Percentiles rank a stretch among this genome's conserved stretches.
Conservation (phyloP, 2,797 vertebrate genomes). For the Anisognathus igniventris region DNA sequence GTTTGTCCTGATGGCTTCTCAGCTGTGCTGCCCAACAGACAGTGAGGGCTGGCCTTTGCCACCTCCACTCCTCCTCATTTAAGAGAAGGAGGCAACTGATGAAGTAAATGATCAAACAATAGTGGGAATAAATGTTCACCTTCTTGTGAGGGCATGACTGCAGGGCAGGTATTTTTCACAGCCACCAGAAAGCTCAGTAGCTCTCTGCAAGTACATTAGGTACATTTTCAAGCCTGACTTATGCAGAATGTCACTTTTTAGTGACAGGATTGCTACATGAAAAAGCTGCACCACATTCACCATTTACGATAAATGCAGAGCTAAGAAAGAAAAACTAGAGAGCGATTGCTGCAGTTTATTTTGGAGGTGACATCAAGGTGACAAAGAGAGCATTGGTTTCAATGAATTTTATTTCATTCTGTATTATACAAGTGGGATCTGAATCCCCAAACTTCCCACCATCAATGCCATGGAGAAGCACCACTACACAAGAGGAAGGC, state of each 20-base stretch:
- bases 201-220: not conserved
- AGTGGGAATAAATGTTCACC: not conserved
- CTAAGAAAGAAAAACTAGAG: not conserved
- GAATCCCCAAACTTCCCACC: constrained; percentile 35
- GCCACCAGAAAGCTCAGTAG: not conserved
- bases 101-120: not conserved
- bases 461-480: constrained; percentile 19
- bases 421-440: constrained; percentile 48
- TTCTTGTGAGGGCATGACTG: not conserved
- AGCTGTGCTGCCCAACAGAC: not conserved
- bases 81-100: not conserved
- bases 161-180: not conserved
- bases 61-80: not conserved
- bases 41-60: not conserved
- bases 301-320: not conserved
- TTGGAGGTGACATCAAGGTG: not conserved
- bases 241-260: not conserved
- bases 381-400: not conserved
- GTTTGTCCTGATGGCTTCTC: not conserved
- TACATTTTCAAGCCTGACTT: not conserved
- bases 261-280: not conserved
- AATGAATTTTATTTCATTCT: constrained; percentile 47
- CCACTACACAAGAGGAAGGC: constrained; percentile 20
- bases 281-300: not conserved
- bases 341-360: not conserved